Conservation (phyloP, 2,797 vertebrate species). For the Chaenodraco wilsoni region DNA sequence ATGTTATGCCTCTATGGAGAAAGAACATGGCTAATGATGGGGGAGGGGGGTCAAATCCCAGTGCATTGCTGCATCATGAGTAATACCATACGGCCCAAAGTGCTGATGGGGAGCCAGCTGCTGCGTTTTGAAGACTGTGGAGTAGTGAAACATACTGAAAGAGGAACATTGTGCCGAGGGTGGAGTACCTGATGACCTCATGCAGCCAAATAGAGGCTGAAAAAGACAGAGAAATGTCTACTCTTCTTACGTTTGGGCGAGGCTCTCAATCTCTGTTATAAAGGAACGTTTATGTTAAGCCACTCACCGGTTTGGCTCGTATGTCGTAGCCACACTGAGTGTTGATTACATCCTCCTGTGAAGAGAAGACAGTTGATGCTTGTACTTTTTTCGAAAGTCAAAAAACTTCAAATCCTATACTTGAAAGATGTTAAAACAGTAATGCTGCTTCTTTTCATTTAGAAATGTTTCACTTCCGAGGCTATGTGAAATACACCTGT, state of each 20-base stretch:
- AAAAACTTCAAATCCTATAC: neutral
- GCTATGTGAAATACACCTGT: neutral
- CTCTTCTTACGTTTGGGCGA: slow-evolving; percentile 10
- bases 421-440: neutral
- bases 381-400: neutral
- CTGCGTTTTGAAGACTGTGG: slow-evolving; percentile 42
- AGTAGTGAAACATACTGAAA: slow-evolving; percentile 53
- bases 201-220: slow-evolving; percentile 27
- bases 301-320: slow-evolving; percentile 93
- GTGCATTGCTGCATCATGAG: slow-evolving; percentile 78
- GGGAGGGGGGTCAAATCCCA: slow-evolving; percentile 54
- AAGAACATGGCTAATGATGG: slow-evolving; percentile 63
- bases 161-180: slow-evolving; percentile 65
- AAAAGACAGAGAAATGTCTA: slow-evolving; percentile 14
- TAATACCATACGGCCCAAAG: slow-evolving; percentile 69
- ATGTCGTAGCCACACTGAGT: slow-evolving; percentile 99
- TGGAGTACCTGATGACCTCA: slow-evolving; percentile 70
- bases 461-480: neutral
- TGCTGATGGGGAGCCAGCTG: slow-evolving; percentile 69
- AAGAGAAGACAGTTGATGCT: slow-evolving; percentile 34
- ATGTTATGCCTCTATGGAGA: slow-evolving; percentile 56
- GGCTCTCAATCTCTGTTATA: neutral
- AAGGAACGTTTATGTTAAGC: neutral
- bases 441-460: neutral
- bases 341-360: slow-evolving; percentile 98